Conservation (phyloP, 2,797 vertebrate genomes). For the Rhinichthys osculus region DNA sequence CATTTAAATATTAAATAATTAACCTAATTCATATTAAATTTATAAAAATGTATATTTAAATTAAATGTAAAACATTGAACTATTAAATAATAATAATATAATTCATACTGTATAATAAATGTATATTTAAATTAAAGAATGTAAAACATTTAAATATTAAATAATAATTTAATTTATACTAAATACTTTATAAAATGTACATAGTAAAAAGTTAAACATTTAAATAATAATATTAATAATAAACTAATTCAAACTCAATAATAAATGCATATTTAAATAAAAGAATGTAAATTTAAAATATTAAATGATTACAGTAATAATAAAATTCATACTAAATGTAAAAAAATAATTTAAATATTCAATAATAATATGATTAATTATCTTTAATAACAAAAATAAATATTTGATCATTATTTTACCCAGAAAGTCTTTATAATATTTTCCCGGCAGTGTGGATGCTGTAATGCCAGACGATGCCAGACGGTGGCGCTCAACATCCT, state of each 20-base stretch:
- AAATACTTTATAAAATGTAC: neutral
- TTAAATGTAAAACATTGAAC: neutral
- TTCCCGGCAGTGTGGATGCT: neutral
- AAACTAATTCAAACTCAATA: neutral
- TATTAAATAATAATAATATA: neutral
- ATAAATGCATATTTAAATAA: neutral
- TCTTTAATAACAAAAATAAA: neutral
- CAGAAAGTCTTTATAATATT: neutral
- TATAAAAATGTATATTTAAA: neutral
- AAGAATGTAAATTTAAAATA: neutral
- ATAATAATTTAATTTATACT: neutral
- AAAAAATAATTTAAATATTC: no score
- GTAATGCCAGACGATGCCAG: neutral
- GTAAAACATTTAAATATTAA: neutral
- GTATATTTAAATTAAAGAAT: neutral
- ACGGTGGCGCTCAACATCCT: constrained; percentile 28
- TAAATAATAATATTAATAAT: no score
- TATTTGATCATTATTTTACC: neutral
- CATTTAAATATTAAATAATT: no score
- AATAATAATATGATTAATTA: neutral
- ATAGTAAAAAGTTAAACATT: neutral
- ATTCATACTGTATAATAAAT: neutral
- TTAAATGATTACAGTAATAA: neutral
- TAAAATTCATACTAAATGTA: neutral
- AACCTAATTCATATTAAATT: no score